Evolutionary conservation across 2,888 invertebrate genomes (phyloP).

Genomic region (Abrostola tripartita): DNA sequence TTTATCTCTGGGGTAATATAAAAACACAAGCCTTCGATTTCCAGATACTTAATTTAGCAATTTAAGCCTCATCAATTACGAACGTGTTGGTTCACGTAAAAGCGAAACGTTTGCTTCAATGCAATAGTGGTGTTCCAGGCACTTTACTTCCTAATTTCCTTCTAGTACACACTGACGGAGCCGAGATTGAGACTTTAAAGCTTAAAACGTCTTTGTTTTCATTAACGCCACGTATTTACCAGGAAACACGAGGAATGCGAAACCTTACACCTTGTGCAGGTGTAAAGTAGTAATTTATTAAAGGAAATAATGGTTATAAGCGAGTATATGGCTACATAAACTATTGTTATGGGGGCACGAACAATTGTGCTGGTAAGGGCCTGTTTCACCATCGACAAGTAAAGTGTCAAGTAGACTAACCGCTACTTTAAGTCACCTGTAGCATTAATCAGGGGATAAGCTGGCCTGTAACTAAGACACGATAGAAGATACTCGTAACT

Average conservation of each 20-base stretch:
- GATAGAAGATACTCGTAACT: no score
- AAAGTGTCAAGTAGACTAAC: no score
- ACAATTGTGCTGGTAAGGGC: slow-evolving; percentile 28
- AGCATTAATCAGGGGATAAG: no score
- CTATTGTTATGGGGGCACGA: slow-evolving; percentile 31
- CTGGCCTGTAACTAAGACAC: no score
- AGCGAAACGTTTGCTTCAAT: slow-evolving; percentile 22
- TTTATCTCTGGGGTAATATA: slow-evolving; percentile 23
- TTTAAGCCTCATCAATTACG: slow-evolving; percentile 15
- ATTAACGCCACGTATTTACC: slow-evolving; percentile 55
- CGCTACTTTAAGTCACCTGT: no score
- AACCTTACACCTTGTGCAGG: slow-evolving; percentile 51
- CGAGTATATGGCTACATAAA: slow-evolving; percentile 35
- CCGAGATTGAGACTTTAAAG: slow-evolving; percentile 11
- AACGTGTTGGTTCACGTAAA: not conserved
- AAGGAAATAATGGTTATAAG: slow-evolving; percentile 48
- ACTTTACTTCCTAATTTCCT: slow-evolving; percentile 6
- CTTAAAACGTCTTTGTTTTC: slow-evolving; percentile 54
- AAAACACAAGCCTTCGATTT: slow-evolving; percentile 24
- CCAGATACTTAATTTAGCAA: slow-evolving; percentile 12
- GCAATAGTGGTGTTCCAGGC: slow-evolving; percentile 8
- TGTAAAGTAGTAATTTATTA: slow-evolving; percentile 46
- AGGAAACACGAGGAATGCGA: slow-evolving; percentile 62
- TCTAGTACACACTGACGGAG: slow-evolving; percentile 6
- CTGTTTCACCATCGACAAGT: no score